Base-by-base conservation (phyloP, 2,113 vertebrate genomes). In the Phaethon lepturus region DNA sequence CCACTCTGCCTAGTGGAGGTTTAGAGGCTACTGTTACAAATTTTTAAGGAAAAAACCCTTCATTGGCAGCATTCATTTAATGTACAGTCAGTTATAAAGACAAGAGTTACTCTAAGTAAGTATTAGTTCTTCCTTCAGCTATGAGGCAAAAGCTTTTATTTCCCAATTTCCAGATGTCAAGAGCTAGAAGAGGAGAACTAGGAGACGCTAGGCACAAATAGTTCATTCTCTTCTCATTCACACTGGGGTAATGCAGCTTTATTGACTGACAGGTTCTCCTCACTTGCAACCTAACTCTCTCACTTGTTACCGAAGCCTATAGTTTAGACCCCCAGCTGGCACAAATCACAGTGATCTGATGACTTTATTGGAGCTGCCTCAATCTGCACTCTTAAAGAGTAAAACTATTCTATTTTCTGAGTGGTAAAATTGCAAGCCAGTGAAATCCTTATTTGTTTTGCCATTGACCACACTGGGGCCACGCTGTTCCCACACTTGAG, bases 381-480 rank as follows among this genome's bases (percentile, higher is more conserved):
- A 83, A 53, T 49, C 28, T 87, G 64, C 29, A 44, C 17, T 47
- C 29, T 56, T 86, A 16, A 72, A 60, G 26, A 88, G 28, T 64
- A 35, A 60, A 75, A 33, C 10, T 50, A 35, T 28, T 24, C 18
- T 44, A 11, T 64, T 72, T 31, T 69, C 33, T 53, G 74, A 85
- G 40, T 38, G 31, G 25, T 44, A 73, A 79, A 90, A 69, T 18
- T 60, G n/a, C 60, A 90, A 86, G 24, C 3, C 35, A 66, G 49
- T 45, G 63, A 92, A 94, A 88, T 49, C 17, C 7, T 2, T 60
- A 66, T 60, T 76, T 88, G 15, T 68, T 90, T 79, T 62, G 7
- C 59, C 19, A 7, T 60, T 66, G 58, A 76, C 10, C 0, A 0
- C 18, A 52, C 4, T 31, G 25, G 15, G 19, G 23, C 1, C 3